These are phyloP conservation scores for Athene cunicularia DNA, from an alignment of 2,113 vertebrate genomes.

Conservation along the genomic window DNA sequence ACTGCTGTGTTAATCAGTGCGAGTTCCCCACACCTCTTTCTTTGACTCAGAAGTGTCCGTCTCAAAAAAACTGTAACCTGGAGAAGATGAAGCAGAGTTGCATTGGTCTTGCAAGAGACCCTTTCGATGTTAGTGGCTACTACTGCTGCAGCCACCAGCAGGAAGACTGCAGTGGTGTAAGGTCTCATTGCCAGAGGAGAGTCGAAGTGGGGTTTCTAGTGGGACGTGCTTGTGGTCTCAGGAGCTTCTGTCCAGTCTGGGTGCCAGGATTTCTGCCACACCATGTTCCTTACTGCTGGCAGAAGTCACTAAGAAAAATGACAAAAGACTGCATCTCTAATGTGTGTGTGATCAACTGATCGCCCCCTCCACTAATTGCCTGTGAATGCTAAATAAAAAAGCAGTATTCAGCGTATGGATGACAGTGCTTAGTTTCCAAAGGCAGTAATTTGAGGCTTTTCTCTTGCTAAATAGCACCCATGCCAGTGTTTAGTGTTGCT, in stretches of 20 bases:
- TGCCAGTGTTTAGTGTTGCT: conserved; percentile 7
- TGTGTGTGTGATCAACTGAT: conserved; percentile 35
- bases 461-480: conserved; percentile 11
- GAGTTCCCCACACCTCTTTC: background rate
- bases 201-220: background rate
- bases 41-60: background rate
- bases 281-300: background rate
- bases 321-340: background rate
- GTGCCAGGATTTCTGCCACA: background rate
- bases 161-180: background rate
- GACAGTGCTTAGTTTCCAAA: conserved; percentile 38
- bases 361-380: background rate
- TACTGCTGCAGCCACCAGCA: background rate
- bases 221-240: background rate
- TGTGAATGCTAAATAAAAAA: conserved; percentile 31
- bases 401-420: background rate
- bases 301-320: background rate
- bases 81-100: background rate
- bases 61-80: background rate
- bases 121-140: background rate
- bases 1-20: background rate
- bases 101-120: background rate
- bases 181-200: background rate
- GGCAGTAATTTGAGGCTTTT: conserved; percentile 30
- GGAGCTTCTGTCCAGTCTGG: background rate